phyloP scores from a whole-genome alignment of 2,113 vertebrate genomes.

The Apodemus sylvaticus region DNA sequence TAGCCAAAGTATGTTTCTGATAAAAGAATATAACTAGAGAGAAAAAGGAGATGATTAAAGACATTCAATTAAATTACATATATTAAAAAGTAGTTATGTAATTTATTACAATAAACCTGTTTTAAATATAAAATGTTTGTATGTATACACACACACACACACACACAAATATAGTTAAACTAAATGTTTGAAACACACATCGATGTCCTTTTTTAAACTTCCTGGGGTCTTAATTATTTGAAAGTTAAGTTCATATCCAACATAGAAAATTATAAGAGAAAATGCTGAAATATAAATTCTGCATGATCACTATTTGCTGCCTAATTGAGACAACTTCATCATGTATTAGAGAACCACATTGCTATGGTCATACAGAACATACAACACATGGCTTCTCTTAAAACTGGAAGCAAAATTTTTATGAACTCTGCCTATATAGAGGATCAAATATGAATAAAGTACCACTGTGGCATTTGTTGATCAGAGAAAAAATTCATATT shows the following conservation, averaged over 20 bases:
- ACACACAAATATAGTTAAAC: not conserved
- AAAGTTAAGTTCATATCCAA: not conserved
- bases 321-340: not conserved
- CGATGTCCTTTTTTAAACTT: not conserved
- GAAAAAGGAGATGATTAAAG: not conserved
- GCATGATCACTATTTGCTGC: not conserved
- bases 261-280: not conserved
- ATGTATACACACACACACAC: not conserved
- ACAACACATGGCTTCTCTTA: not conserved
- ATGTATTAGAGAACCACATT: not conserved
- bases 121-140: not conserved
- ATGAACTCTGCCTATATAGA: not conserved
- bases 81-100: not conserved
- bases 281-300: not conserved
- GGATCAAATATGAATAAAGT: not conserved
- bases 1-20: not conserved
- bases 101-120: not conserved
- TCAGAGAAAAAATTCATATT: not conserved
- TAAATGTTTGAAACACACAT: not conserved
- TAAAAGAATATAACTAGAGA: not conserved
- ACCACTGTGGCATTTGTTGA: no score
- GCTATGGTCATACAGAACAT: not conserved
- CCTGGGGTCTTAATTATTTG: not conserved
- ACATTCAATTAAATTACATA: not conserved
- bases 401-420: not conserved